Evolutionary conservation across 2,113 vertebrate species (phyloP).

Genomic region (Clarias batrachus): DNA sequence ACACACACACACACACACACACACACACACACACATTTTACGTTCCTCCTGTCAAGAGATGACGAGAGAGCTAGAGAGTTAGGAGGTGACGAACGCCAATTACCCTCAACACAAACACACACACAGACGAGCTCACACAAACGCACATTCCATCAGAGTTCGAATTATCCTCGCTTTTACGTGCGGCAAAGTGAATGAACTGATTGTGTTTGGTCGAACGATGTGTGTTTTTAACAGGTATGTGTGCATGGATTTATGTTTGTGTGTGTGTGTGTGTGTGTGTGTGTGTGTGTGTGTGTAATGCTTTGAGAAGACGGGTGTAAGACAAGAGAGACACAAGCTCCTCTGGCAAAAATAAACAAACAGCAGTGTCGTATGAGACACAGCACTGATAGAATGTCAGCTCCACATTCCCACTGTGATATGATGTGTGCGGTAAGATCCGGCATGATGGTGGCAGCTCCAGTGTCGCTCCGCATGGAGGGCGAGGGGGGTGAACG

Average conservation of each 20-base stretch:
- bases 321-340: conserved; percentile 33
- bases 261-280: conserved; percentile 15
- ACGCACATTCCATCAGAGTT: conserved; percentile 40
- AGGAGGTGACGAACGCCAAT: conserved; percentile 72
- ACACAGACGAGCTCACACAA: background rate
- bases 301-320: conserved; percentile 6
- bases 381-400: conserved; percentile 28
- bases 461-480: background rate
- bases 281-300: conserved; percentile 19
- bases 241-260: background rate
- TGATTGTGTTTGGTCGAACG: background rate
- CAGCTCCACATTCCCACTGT: conserved; percentile 26
- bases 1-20: conserved; percentile 52
- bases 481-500: background rate
- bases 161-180: conserved; percentile 60
- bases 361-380: conserved; percentile 29
- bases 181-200: background rate
- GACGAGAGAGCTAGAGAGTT: conserved; percentile 70
- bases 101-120: conserved; percentile 65
- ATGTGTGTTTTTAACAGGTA: background rate
- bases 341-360: conserved; percentile 32
- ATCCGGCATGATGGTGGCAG: conserved; percentile 13
- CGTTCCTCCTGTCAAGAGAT: conserved; percentile 24
- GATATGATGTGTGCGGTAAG: conserved; percentile 27
- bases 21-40: background rate